Evolutionary conservation across 2,888 invertebrate genomes (phyloP).

Genomic region (Tipula unca): DNA sequence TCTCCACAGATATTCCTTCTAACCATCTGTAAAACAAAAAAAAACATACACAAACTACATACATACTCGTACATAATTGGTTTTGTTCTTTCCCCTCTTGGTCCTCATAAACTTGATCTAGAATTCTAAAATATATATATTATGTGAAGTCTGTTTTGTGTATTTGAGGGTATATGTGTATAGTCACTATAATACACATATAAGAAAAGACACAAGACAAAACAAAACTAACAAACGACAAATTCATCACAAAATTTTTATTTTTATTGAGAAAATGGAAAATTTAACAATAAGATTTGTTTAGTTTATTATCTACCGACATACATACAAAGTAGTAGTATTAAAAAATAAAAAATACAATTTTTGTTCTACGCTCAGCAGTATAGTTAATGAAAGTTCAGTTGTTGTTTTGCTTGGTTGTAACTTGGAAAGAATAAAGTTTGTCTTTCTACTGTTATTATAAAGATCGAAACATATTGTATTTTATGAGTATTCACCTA

Average conservation of each 20-base stretch:
- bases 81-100: neutral
- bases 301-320: neutral
- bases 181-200: neutral
- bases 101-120: neutral
- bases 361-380: neutral
- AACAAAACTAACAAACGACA: neutral
- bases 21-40: neutral
- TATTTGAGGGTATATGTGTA: neutral
- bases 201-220: neutral
- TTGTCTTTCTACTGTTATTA: neutral
- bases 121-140: neutral
- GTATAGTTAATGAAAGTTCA: neutral
- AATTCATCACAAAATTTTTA: neutral
- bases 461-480: neutral
- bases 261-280: neutral
- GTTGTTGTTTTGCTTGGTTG: neutral
- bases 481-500: neutral
- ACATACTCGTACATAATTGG: neutral
- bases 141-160: neutral
- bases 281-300: neutral
- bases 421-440: neutral
- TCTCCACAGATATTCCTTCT: neutral
- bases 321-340: neutral
- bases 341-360: neutral
- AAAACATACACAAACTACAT: neutral